Percentiles rank a stretch among this genome's conserved stretches.
These are phyloP conservation scores for Pachyramphus minor DNA, from an alignment of 2,113 vertebrate genomes.

Conservation along the genomic window DNA sequence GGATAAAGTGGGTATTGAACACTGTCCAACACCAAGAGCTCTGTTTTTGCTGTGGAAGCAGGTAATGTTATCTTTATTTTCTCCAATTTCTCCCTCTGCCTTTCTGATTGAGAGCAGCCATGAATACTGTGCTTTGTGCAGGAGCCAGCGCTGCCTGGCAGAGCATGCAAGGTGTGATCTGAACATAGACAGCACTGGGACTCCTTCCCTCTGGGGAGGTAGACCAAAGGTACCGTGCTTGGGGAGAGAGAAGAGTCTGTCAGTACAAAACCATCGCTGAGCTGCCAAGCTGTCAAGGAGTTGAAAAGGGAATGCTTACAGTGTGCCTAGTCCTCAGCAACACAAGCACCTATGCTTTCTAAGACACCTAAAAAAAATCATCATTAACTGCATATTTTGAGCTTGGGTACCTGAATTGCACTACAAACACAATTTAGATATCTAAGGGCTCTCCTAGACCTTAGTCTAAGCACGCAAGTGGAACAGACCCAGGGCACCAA, in stretches of 20 bases:
- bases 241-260: not conserved
- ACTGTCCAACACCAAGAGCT: not conserved
- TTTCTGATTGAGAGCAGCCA: not conserved
- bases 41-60: not conserved
- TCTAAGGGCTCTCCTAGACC: not conserved
- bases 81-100: not conserved
- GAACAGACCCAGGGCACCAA: not conserved
- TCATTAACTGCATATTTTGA: not conserved
- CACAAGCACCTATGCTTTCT: not conserved
- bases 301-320: not conserved
- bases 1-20: not conserved
- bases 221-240: not conserved
- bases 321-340: not conserved
- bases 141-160: rapidly evolving
- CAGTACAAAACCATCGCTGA: not conserved
- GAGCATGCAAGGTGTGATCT: rapidly evolving
- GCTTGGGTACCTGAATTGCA: not conserved
- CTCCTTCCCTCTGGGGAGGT: rapidly evolving
- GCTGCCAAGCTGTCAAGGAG: not conserved
- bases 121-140: not conserved
- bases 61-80: not conserved
- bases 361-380: not conserved
- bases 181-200: not conserved
- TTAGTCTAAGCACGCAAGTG: not conserved
- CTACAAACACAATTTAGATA: not conserved